Base-by-base conservation (phyloP, 2,888 invertebrate species). In the Lithophane leautieri region DNA sequence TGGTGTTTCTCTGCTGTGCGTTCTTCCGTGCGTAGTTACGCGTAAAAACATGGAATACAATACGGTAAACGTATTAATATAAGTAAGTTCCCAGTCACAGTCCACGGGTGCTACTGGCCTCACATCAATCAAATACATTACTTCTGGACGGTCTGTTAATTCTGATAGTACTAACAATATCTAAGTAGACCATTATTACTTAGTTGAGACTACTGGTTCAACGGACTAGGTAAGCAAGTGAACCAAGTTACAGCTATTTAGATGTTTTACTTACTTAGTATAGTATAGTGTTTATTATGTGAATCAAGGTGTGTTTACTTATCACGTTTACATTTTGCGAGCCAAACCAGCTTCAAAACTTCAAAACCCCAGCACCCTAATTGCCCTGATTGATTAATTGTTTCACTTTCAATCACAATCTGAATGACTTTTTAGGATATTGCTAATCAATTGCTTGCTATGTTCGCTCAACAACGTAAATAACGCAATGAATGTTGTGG, bases 111-210 rank as follows among this genome's bases (percentile, higher is more conserved):
- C 44, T 42, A 69, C 44, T n/a, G 28, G 2, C 58, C n/a, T 19
- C 28, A 62, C 72, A 81, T 81, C 73, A 4, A 79, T 83, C 83
- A 79, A 67, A 50, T 50, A 34, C 2, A 44, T 34, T 63, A 16
- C 68, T 58, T 74, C 25, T 74, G 4, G 56, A 76, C 68, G 82
- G 81, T 84, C 81, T 80, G 84, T 67, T 82, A 80, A 80, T 54
- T 84, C 28, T 42, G 1, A 71, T 74, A 14, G 52, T 62, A 65
- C 40, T 56, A 47, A 52, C 50, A 61, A 40, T 61, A 25, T 62
- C 34, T 50, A 78, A 69, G 44, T 78, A 76, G 25, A 40, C 2
- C 52, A 79, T 52, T 62, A 47, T 25, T 16, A 47, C 34, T n/a
- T 78, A 9, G 54, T 14, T 42, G 28, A 25, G 19, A 56, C 16